Conservation (phyloP, 2,113 vertebrate species). For the Chionis minor region DNA sequence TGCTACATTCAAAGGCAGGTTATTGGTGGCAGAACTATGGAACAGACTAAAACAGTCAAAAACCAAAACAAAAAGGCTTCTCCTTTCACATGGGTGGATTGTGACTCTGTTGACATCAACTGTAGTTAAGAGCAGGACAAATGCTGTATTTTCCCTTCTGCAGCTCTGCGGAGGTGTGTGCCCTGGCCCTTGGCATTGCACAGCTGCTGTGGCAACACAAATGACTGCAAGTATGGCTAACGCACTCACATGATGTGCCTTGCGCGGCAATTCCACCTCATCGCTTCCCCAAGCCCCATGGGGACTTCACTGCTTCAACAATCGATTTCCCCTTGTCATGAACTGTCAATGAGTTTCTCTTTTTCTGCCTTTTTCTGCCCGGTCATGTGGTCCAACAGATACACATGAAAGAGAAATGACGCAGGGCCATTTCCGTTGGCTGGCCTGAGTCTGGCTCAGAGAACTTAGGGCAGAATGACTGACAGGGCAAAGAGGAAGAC, state of each 20-base stretch:
- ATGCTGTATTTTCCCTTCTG: neutral
- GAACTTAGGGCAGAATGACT: neutral
- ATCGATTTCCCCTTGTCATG: conserved; percentile 2
- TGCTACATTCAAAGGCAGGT: neutral
- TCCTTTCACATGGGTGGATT: neutral
- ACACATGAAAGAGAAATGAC: neutral
- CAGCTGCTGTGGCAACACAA: neutral
- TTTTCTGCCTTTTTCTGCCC: conserved; percentile 28
- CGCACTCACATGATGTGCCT: neutral
- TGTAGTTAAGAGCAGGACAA: neutral
- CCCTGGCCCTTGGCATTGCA: neutral
- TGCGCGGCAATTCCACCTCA: neutral
- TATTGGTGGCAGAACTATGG: neutral
- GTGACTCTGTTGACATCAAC: neutral
- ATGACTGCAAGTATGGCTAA: neutral
- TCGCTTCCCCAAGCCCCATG: neutral
- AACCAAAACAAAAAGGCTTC: neutral
- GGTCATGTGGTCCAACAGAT: neutral
- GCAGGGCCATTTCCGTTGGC: neutral
- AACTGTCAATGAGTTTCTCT: neutral
- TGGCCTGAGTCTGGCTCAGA: neutral
- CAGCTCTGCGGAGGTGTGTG: neutral
- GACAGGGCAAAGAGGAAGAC: neutral
- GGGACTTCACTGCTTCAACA: neutral
- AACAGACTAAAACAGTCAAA: neutral